Evolutionary conservation across 1,140 invertebrate species (phyloP).

Genomic region (Zaprionus ornatus): DNA sequence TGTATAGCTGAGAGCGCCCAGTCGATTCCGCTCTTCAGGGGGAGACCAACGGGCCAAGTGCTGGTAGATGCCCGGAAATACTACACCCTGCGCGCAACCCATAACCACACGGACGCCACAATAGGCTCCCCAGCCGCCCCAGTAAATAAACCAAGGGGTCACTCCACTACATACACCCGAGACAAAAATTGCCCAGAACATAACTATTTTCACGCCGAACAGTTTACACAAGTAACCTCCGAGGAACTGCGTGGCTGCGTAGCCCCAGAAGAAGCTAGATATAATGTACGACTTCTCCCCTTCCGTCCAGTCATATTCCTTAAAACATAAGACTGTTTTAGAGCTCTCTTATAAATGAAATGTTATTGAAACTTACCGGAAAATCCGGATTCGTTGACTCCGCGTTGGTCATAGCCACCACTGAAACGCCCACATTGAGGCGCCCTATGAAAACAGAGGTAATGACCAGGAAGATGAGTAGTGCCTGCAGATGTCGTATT

Average conservation of each 20-base stretch:
- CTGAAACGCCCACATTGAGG: constrained; percentile 66
- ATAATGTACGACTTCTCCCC: constrained; percentile 85
- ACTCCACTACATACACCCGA: constrained; percentile 78
- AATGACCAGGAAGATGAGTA: constrained; percentile 64
- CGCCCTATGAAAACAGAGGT: constrained; percentile 56
- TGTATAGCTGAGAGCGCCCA: constrained; percentile 87
- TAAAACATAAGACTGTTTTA: neutral
- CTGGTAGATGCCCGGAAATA: constrained; percentile 91
- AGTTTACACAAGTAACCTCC: constrained; percentile 88
- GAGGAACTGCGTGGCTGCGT: constrained; percentile 86
- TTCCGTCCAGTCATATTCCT: constrained; percentile 85
- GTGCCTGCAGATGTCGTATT: constrained; percentile 63
- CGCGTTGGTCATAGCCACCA: constrained; percentile 73
- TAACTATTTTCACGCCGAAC: constrained; percentile 87
- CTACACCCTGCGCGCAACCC: constrained; percentile 91
- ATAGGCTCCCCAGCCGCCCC: constrained; percentile 86
- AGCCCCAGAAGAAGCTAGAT: constrained; percentile 88
- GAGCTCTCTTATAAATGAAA: neutral
- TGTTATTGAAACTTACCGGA: constrained; percentile 32
- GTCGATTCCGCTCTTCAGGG: constrained; percentile 85
- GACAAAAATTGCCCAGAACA: constrained; percentile 86
- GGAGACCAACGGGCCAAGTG: constrained; percentile 84
- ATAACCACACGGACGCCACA: constrained; percentile 87
- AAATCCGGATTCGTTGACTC: constrained; percentile 85
- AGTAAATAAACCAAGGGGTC: constrained; percentile 75